A percentile compares a stretch with the other conserved stretches of the same genome.
Evolutionary conservation across 2,888 invertebrate species (phyloP).

Genomic region (Acleris emargana): DNA sequence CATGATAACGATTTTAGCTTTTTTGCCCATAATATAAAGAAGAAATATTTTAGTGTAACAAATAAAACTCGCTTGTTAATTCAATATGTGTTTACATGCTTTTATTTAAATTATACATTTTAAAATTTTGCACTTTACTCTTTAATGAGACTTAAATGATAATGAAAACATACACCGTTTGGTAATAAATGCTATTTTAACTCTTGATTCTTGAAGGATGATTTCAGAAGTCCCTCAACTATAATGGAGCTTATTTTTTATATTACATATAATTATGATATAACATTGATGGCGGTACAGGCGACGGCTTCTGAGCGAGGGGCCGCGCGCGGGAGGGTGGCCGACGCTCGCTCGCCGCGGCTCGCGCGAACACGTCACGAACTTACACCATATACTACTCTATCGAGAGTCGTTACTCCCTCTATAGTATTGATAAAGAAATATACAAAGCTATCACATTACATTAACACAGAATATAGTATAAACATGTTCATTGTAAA

Average conservation of each 20-base stretch:
- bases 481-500: conserved; percentile 77
- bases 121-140: conserved; percentile 81
- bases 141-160: conserved; percentile 75
- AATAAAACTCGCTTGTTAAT: conserved; percentile 52
- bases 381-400: conserved; percentile 47
- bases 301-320: conserved; percentile 17
- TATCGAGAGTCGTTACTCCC: conserved; percentile 62
- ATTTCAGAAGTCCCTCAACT: conserved; percentile 71
- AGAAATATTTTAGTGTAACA: conserved; percentile 44
- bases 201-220: conserved; percentile 68
- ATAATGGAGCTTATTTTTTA: conserved; percentile 43
- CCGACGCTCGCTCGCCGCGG: conserved; percentile 9
- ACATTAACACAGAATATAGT: conserved; percentile 82
- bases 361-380: conserved; percentile 30
- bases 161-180: conserved; percentile 81
- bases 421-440: conserved; percentile 68
- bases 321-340: conserved; percentile 17
- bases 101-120: conserved; percentile 82
- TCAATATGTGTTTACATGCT: conserved; percentile 79
- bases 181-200: conserved; percentile 83
- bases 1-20: conserved; percentile 47
- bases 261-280: conserved; percentile 54
- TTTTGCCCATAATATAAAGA: conserved; percentile 57
- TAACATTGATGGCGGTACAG: conserved; percentile 32
- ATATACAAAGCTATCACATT: conserved; percentile 83